Base-by-base conservation (phyloP, 2,113 vertebrate genomes). In the Larimichthys crocea region DNA sequence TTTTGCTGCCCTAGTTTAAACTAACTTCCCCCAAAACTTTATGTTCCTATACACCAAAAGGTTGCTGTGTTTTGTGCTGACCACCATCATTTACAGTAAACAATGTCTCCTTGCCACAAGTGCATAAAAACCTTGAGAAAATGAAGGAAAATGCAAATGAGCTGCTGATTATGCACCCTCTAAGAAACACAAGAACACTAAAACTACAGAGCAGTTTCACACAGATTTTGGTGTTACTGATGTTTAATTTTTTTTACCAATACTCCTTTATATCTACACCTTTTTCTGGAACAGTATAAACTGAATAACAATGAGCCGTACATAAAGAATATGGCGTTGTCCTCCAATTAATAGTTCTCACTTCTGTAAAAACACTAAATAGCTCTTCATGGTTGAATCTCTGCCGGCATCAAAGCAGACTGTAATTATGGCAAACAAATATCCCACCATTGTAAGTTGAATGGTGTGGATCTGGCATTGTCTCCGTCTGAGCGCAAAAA, bases 351-450 rank as follows among this genome's bases (percentile, higher is more conserved):
- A 19, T 5, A n/a, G n/a, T 14, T 63, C 62, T 62, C 15, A 1
- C 40, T 62, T 70, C n/a, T n/a, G n/a, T n/a, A n/a, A n/a, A n/a
- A n/a, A n/a, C n/a, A n/a, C n/a, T n/a, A n/a, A n/a, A n/a, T n/a
- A n/a, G n/a, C n/a, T n/a, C 35, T 9, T 63, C 8, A 19, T 76
- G 65, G 50, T 50, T 59, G 57, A 72, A 67, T 83, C 62, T 72
- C 50, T 50, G 65, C 71, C 60, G 61, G 72, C 75, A 50, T 62
- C 53, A 52, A 76, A 68, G 20, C 74, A 63, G 73, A 70, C 52
- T 48, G 53, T 75, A 80, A 80, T 84, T 74, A 80, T 62, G 31
- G 85, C 57, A 64, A 86, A 66, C 65, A 83, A 87, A 89, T 71
- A 74, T 61, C 61, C 62, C 79, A 67, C 82, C 61, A 50, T 57